phyloP scores from a whole-genome alignment of 2,113 vertebrate species.

The Pholis gunnellus region DNA sequence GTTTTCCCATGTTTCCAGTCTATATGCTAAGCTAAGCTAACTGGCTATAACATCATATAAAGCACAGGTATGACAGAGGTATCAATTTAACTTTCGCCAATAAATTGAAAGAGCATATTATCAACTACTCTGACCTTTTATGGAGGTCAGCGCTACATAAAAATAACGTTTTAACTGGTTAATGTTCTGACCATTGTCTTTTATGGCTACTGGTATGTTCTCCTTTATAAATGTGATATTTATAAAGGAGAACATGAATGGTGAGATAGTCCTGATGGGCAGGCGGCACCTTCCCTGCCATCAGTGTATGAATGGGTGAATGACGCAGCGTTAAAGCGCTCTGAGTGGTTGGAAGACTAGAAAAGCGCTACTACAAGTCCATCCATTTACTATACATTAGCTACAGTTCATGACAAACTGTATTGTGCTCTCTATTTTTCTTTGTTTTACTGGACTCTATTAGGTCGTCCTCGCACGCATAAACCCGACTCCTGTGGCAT shows the following conservation, averaged over 20 bases:
- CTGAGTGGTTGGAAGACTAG: background rate
- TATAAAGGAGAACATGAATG: background rate
- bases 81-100: background rate
- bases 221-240: background rate
- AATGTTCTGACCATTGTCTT: background rate
- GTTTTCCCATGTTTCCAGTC: background rate
- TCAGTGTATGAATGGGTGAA: no score
- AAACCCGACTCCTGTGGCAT: constrained; percentile 34
- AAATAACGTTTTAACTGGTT: background rate
- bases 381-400: no score
- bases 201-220: no score
- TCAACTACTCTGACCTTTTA: background rate
- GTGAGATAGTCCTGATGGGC: background rate
- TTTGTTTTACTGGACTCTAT: background rate
- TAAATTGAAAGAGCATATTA: background rate
- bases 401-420: background rate
- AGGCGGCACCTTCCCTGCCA: background rate
- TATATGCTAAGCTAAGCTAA: constrained; percentile 2
- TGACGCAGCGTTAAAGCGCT: no score
- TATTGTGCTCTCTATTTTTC: background rate
- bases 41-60: background rate
- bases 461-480: background rate
- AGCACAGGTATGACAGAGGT: background rate
- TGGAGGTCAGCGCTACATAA: background rate
- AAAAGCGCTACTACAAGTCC: background rate